These are phyloP conservation scores for Zalophus californianus DNA, from an alignment of 2,797 vertebrate genomes.

Conservation along the genomic window DNA sequence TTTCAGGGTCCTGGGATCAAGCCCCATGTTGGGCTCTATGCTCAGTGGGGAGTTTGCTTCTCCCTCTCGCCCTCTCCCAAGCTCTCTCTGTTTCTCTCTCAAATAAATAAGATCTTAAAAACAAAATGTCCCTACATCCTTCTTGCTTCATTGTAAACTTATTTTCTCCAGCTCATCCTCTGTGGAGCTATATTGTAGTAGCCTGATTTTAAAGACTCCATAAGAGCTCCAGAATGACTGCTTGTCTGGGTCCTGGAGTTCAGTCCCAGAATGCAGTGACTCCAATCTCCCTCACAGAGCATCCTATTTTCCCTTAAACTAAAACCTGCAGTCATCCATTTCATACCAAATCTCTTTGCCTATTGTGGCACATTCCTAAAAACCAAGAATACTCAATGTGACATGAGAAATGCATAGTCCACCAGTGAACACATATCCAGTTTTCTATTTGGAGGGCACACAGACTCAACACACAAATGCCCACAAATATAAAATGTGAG, in stretches of 20 bases:
- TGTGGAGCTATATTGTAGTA: no score
- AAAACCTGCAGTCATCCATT: neutral
- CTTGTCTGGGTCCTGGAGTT: neutral
- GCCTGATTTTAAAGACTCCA: neutral
- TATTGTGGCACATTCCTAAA: neutral
- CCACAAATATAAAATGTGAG: neutral
- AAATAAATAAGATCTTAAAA: neutral
- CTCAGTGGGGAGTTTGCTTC: neutral
- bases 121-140: neutral
- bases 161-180: neutral
- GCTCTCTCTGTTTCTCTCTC: neutral
- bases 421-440: neutral
- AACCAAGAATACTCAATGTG: neutral
- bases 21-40: neutral
- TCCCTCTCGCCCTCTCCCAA: neutral
- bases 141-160: neutral
- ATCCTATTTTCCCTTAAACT: neutral
- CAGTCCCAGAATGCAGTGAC: accelerated
- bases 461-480: neutral
- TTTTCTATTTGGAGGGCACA: neutral
- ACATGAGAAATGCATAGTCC: neutral
- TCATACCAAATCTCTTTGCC: neutral
- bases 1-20: neutral
- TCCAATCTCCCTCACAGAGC: neutral
- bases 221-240: neutral